A percentile compares a stretch with the other conserved stretches of the same genome.
phyloP scores from a whole-genome alignment of 2,113 vertebrate species.

The Sula dactylatra region DNA sequence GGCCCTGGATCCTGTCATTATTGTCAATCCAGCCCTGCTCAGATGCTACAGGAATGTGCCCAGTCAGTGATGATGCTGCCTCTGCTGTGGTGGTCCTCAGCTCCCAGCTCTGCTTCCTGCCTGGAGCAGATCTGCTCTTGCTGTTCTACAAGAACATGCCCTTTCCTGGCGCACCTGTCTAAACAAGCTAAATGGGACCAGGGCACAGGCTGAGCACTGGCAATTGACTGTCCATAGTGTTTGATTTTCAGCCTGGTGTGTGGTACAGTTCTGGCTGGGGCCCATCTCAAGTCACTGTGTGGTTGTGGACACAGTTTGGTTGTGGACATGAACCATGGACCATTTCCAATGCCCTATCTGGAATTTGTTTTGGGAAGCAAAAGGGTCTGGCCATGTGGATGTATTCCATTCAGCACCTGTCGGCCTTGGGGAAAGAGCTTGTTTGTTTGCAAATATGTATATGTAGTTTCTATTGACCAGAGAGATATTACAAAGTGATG shows the following conservation, averaged over 20 bases:
- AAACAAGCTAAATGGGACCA: background rate
- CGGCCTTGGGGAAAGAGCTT: background rate
- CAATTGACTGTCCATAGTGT: background rate
- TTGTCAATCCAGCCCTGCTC: background rate
- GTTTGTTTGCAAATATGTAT: background rate
- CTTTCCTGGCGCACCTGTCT: accelerated
- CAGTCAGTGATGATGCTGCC: accelerated
- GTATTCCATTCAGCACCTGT: background rate
- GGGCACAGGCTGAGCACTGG: background rate
- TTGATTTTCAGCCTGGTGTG: background rate
- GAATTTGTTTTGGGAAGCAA: background rate
- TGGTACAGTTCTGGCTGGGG: background rate
- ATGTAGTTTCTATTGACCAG: background rate
- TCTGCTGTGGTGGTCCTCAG: background rate
- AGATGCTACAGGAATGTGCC: background rate
- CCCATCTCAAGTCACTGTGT: too few relatives aligned
- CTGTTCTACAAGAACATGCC: background rate
- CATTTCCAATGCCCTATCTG: accelerated
- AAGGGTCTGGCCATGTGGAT: background rate
- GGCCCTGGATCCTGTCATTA: accelerated
- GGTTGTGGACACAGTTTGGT: background rate
- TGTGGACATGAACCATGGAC: background rate
- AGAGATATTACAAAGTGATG: background rate
- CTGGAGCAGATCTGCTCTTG: background rate
- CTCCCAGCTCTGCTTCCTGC: background rate